Conservation (phyloP, 2,113 vertebrate genomes). For the Pelodiscus sinensis region DNA sequence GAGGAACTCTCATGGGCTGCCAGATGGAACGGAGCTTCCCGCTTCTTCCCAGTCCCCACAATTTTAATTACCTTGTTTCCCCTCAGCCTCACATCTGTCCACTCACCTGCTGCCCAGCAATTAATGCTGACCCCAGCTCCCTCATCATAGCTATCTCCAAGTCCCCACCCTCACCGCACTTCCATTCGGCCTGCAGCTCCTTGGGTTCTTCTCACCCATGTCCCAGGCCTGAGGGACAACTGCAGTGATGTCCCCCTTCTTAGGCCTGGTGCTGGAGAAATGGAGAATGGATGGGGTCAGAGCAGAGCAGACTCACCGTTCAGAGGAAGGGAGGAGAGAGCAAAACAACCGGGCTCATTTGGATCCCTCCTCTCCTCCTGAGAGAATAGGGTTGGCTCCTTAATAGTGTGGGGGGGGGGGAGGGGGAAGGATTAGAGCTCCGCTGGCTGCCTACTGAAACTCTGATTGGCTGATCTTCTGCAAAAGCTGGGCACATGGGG, state of each 20-base stretch:
- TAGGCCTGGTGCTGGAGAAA: not conserved
- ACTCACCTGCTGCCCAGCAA: not conserved
- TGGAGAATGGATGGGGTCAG: not conserved
- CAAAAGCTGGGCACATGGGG: not conserved
- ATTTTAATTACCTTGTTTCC: rapidly evolving
- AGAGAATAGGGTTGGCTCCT: not conserved
- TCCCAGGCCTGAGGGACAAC: not conserved
- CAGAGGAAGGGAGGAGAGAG: not conserved
- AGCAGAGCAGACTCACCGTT: not conserved
- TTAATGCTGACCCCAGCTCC: not conserved
- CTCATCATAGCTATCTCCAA: not conserved
- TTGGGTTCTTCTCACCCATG: not conserved
- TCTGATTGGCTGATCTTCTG: not conserved
- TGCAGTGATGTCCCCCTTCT: not conserved
- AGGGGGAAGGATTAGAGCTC: not conserved
- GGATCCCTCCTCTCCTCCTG: not conserved
- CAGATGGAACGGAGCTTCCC: not conserved
- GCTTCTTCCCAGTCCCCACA: rapidly evolving
- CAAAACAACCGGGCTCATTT: not conserved
- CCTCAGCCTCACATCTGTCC: not conserved
- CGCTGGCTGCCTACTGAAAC: not conserved
- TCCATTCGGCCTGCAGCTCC: not conserved
- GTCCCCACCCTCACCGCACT: not conserved
- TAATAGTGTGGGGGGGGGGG: not conserved
- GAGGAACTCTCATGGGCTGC: not conserved